A percentile compares a stretch with the other conserved stretches of the same genome.
Evolutionary conservation across 2,113 vertebrate species (phyloP).

Genomic region (Erythrocercus mccallii): DNA sequence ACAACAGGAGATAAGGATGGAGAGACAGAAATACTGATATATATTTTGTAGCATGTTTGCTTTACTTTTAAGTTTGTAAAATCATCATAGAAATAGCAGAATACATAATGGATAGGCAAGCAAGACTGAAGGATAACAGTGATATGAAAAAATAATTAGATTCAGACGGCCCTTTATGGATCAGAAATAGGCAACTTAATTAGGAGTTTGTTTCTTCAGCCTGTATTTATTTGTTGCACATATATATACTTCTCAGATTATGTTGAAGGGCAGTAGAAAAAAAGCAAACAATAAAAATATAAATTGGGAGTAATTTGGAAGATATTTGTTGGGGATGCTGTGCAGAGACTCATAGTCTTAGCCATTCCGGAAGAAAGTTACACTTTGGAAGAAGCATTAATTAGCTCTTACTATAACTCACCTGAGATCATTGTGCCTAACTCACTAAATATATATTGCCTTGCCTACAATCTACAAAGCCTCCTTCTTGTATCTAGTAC

Average conservation of each 20-base stretch:
- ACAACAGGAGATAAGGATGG: neutral
- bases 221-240: neutral
- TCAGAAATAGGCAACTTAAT: neutral
- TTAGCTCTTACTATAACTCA: neutral
- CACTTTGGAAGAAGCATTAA: neutral
- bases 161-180: neutral
- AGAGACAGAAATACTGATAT: neutral
- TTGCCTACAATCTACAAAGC: neutral
- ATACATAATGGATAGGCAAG: neutral
- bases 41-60: neutral
- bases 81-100: neutral
- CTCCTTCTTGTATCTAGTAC: neutral
- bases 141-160: neutral
- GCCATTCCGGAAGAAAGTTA: neutral
- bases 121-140: neutral
- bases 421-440: neutral
- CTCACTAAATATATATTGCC: neutral
- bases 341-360: neutral
- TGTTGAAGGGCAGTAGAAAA: neutral
- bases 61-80: neutral
- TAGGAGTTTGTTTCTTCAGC: neutral
- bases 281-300: neutral
- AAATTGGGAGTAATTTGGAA: neutral
- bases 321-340: neutral
- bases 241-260: neutral